Conservation (phyloP, 2,888 invertebrate species). For the Archaeoteleia sp. region DNA sequence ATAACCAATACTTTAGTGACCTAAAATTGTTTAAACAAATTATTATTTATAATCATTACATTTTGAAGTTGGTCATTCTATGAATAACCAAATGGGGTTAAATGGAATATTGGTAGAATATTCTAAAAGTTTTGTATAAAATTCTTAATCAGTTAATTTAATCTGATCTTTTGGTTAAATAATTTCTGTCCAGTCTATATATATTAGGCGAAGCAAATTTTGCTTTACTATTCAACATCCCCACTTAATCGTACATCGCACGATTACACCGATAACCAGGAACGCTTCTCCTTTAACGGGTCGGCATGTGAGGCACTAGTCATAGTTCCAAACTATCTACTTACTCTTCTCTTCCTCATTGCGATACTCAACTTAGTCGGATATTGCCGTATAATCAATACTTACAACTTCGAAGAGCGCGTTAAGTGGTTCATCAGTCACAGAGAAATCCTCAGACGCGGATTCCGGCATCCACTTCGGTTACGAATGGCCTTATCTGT, state of each 20-base stretch:
- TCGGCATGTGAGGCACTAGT: constrained; percentile 38
- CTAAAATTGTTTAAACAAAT: too few relatives aligned
- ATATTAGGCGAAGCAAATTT: too few relatives aligned
- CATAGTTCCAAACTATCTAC: constrained; percentile 29
- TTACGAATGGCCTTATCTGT: constrained; percentile 45
- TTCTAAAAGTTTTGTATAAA: too few relatives aligned
- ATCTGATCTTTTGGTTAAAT: too few relatives aligned
- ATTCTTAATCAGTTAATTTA: too few relatives aligned
- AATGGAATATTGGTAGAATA: too few relatives aligned
- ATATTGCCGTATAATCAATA: constrained; percentile 53
- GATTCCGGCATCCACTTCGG: constrained; percentile 32
- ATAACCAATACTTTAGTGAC: too few relatives aligned
- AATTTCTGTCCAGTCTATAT: too few relatives aligned
- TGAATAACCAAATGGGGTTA: too few relatives aligned
- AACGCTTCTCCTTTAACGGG: constrained; percentile 43
- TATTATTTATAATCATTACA: too few relatives aligned
- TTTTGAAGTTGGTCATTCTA: too few relatives aligned
- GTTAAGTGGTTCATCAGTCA: constrained; percentile 55
- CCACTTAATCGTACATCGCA: not conserved
- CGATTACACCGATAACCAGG: constrained; percentile 32
- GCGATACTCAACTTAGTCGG: constrained; percentile 36
- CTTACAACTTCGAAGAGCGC: constrained; percentile 47
- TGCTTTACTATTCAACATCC: too few relatives aligned
- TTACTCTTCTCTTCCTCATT: constrained; percentile 22
- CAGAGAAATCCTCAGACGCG: constrained; percentile 33